Conservation (phyloP, 1,140 invertebrate species). For the Leptinotarsa texana region DNA sequence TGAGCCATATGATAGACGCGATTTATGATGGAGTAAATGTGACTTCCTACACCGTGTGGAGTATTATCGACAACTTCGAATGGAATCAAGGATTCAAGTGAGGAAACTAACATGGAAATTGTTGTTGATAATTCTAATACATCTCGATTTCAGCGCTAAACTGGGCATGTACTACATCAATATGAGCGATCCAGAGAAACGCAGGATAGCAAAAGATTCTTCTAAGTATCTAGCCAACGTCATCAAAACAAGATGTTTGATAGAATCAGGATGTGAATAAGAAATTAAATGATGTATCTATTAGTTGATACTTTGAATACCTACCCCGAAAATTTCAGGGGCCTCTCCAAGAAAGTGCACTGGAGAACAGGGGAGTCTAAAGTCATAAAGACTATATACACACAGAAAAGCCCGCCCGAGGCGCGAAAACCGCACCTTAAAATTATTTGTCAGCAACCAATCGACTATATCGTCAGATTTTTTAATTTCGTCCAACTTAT, state of each 20-base stretch:
- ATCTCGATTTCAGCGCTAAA: conserved; percentile 8
- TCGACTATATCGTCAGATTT: too few relatives aligned
- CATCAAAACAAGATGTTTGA: conserved; percentile 17
- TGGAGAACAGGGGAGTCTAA: too few relatives aligned
- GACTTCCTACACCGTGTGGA: conserved; percentile 24
- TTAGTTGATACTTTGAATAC: neutral
- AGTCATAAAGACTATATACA: too few relatives aligned
- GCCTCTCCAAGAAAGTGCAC: neutral
- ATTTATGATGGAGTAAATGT: conserved; percentile 19
- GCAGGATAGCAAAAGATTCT: conserved; percentile 15
- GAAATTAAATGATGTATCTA: neutral
- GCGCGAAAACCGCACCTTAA: too few relatives aligned
- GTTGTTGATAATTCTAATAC: neutral
- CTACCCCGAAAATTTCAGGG: neutral
- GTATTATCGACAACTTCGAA: conserved; percentile 26
- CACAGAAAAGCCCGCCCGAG: too few relatives aligned
- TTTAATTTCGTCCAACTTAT: too few relatives aligned
- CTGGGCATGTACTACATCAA: conserved; percentile 18
- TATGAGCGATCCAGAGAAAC: neutral
- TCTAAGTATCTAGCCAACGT: conserved; percentile 17
- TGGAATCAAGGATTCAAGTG: conserved; percentile 24
- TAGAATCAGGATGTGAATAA: conserved; percentile 5
- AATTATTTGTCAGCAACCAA: too few relatives aligned
- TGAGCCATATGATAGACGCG: conserved; percentile 21
- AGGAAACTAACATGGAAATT: neutral